phyloP scores from a whole-genome alignment of 2,113 vertebrate genomes.

The Pipa parva region DNA sequence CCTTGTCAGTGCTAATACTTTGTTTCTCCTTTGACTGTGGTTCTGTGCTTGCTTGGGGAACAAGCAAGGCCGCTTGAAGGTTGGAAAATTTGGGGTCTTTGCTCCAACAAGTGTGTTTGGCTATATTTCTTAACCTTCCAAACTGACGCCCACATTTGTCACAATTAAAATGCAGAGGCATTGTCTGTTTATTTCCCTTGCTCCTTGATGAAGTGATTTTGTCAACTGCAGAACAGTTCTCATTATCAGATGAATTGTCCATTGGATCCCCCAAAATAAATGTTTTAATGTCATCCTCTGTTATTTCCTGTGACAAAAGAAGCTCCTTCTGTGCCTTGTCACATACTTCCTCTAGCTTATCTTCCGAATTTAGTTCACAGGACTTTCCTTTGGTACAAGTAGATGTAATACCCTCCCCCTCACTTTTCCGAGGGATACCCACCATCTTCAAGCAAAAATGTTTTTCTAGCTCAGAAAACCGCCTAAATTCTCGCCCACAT shows the following conservation, averaged over 20 bases:
- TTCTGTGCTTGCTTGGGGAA: background rate
- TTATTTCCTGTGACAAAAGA: background rate
- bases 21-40: background rate
- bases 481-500: slow-evolving; percentile 17
- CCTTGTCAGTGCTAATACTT: background rate
- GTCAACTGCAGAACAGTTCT: background rate
- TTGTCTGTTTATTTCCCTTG: background rate
- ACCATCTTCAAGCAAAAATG: slow-evolving; percentile 29
- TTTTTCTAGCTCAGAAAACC: slow-evolving; percentile 17
- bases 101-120: background rate
- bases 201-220: background rate
- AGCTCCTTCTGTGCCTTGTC: slow-evolving; percentile 17
- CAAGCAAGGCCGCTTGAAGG: background rate
- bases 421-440: background rate
- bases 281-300: background rate
- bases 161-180: background rate
- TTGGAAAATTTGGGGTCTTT: background rate
- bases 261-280: background rate
- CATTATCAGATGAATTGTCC: background rate
- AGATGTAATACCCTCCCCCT: background rate
- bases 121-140: slow-evolving; percentile 3
- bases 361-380: background rate
- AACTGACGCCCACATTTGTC: slow-evolving; percentile 1
- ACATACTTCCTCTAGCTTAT: slow-evolving; percentile 15
- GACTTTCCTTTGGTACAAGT: background rate